Percentiles rank a stretch among this genome's conserved stretches.
Evolutionary conservation across 2,113 vertebrate species (phyloP).

Genomic region (Benitochromis conjunctus): DNA sequence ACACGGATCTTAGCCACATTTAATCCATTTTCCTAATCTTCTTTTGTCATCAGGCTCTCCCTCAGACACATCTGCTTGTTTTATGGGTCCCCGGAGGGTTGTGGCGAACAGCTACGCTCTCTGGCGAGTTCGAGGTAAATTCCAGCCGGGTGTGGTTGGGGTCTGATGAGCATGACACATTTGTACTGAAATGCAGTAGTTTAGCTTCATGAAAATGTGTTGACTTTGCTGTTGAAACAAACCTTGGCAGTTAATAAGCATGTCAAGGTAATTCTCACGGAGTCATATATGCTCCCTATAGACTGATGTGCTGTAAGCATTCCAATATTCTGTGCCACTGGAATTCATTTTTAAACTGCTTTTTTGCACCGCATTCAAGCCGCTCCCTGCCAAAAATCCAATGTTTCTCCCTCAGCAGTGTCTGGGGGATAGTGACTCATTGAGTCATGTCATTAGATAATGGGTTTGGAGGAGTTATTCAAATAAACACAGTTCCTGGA

Average conservation of each 20-base stretch:
- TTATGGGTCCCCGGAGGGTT: constrained; percentile 7
- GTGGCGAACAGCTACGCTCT: neutral
- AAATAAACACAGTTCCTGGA: constrained; percentile 60
- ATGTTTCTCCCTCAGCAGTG: constrained; percentile 36
- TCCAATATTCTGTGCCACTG: constrained; percentile 31
- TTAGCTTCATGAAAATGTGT: neutral
- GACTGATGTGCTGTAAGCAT: constrained; percentile 31
- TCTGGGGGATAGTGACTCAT: constrained; percentile 61
- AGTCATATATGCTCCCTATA: constrained; percentile 2
- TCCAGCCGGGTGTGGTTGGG: constrained; percentile 4
- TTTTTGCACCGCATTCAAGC: constrained; percentile 3
- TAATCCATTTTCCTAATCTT: neutral
- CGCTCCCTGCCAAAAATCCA: constrained; percentile 40
- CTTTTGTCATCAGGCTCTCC: constrained; percentile 12
- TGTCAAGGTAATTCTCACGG: constrained; percentile 30
- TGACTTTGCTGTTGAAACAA: neutral
- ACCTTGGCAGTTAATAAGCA: neutral
- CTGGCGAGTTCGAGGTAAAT: constrained; percentile 34
- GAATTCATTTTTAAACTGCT: constrained; percentile 36
- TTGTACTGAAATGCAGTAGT: neutral
- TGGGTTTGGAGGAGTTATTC: constrained; percentile 58
- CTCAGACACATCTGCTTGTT: constrained; percentile 35
- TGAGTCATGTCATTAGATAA: constrained; percentile 65
- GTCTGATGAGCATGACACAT: neutral
- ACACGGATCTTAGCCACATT: neutral